phyloP scores from a whole-genome alignment of 2,113 vertebrate species.

The Petrocephalus zakoni region DNA sequence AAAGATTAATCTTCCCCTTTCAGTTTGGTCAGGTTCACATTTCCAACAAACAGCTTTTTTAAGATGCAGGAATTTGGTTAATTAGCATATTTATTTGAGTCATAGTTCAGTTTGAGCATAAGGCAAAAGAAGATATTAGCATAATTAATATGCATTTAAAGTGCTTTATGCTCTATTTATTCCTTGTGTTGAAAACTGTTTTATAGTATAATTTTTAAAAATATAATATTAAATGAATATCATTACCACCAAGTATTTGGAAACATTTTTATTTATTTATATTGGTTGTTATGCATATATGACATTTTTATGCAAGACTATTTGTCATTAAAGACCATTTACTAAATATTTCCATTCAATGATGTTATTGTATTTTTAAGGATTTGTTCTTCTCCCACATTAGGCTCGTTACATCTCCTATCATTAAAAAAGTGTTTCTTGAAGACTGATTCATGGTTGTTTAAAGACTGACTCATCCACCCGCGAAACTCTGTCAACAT shows the following conservation, averaged over 20 bases:
- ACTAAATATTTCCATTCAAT: not conserved
- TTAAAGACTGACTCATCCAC: not conserved
- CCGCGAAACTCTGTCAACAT: slow-evolving; percentile 1
- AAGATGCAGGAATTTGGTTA: not conserved
- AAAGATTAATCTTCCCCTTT: not conserved
- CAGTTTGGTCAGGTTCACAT: not conserved
- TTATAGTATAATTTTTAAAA: not conserved
- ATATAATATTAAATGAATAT: not conserved
- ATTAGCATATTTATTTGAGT: not conserved
- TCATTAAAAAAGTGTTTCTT: not conserved
- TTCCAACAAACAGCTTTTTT: not conserved
- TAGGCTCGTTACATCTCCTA: not conserved
- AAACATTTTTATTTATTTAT: not conserved
- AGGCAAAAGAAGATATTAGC: not conserved
- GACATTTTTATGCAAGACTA: not conserved
- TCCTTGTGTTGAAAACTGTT: not conserved
- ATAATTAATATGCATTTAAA: not conserved
- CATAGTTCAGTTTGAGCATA: not conserved
- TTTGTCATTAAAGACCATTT: not conserved
- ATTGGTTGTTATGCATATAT: not conserved
- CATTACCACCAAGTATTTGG: not conserved
- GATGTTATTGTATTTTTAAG: not conserved
- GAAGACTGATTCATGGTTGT: slow-evolving; percentile 4
- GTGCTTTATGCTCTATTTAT: not conserved
- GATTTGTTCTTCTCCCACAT: not conserved